A percentile compares a stretch with the other conserved stretches of the same genome.
Evolutionary conservation across 2,888 invertebrate species (phyloP).

Genomic region (Tipula vernalis): DNA sequence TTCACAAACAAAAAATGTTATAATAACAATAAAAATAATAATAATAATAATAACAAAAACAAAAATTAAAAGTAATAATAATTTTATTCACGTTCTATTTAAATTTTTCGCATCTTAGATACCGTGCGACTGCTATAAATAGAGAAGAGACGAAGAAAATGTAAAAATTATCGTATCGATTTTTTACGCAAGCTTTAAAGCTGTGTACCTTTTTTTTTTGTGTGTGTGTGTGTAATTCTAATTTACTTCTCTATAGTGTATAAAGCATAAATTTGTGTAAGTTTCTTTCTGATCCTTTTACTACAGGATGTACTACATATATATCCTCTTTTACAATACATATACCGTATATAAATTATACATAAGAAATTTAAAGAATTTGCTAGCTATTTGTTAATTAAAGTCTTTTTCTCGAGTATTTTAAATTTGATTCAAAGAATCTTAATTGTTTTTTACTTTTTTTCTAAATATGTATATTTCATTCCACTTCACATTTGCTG

Average conservation of each 20-base stretch:
- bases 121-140: not conserved
- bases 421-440: not conserved
- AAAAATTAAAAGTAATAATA: not conserved
- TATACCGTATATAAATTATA: not conserved
- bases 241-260: not conserved
- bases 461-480: not conserved
- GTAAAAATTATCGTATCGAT: not conserved
- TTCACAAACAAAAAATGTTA: not conserved
- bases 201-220: not conserved
- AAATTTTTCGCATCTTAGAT: not conserved
- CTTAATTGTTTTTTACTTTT: not conserved
- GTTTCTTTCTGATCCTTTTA: not conserved
- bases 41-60: not conserved
- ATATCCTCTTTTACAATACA: not conserved
- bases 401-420: not conserved
- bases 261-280: not conserved
- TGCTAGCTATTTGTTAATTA: not conserved
- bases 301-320: not conserved
- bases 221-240: not conserved
- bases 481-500: not conserved
- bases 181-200: not conserved
- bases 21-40: not conserved
- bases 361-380: not conserved
- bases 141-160: not conserved
- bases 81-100: not conserved